Conservation (phyloP, 2,888 invertebrate species). For the Heteromyza rotundicornis region DNA sequence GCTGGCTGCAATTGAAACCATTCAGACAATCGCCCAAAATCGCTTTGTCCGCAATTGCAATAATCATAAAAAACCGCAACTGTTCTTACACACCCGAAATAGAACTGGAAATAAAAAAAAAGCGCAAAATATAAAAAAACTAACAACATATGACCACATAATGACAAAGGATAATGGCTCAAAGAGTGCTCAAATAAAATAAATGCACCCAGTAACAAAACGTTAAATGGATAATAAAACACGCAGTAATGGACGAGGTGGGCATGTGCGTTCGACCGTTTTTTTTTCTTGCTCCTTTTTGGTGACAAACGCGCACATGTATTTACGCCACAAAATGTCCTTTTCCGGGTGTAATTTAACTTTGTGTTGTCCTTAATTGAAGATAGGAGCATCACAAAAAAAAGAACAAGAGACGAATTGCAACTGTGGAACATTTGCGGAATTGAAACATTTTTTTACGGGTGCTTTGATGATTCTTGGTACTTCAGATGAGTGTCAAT, state of each 20-base stretch:
- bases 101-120: background rate
- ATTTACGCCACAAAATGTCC: slow-evolving; percentile 11
- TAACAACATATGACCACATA: slow-evolving; percentile 25
- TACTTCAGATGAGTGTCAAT: background rate
- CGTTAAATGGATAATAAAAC: slow-evolving; percentile 53
- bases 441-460: background rate
- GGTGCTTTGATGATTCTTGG: background rate
- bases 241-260: slow-evolving; percentile 27
- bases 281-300: background rate
- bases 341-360: slow-evolving; percentile 52
- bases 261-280: slow-evolving; percentile 8
- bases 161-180: slow-evolving; percentile 40
- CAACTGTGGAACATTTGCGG: background rate
- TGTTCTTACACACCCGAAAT: background rate
- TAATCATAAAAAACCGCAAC: slow-evolving; percentile 33
- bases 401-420: background rate
- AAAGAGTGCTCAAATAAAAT: slow-evolving; percentile 18
- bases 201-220: slow-evolving; percentile 26
- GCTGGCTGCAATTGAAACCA: background rate
- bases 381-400: background rate
- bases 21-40: slow-evolving; percentile 3
- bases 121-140: background rate
- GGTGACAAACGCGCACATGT: background rate
- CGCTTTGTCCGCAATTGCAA: background rate
- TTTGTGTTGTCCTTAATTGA: slow-evolving; percentile 50